Evolutionary conservation across 2,888 invertebrate species (phyloP), one percentile per base, ranked within the genome.

Genomic region (Tenthredo amoena): DNA sequence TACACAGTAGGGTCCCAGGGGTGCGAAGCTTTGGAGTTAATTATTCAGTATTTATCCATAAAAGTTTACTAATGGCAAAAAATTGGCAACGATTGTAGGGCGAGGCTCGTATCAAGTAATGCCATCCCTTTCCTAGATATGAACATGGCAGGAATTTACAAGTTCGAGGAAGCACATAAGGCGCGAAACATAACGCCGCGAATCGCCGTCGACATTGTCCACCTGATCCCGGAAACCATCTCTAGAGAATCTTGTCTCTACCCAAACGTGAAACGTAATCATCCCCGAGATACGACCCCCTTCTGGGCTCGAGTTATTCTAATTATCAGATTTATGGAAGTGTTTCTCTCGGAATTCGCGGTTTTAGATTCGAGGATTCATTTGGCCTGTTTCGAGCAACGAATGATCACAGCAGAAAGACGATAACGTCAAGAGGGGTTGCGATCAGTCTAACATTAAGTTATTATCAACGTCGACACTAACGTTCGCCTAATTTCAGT

Each of bases 321-420:
- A 92, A 92, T 92, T 91, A 91, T 91, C 90, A 89, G 87, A 88
- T 77, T 18, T 21, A 43, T n/a, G 10, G 12, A 21, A 31, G 26
- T 10, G 43, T 43, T 74, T 74, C 43, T 5, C 12, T 43, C 15
- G n/a, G 21, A 43, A 12, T 18, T 43, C 74, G 9, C 15, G 21
- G 43, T 43, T n/a, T 43, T n/a, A 12, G 15, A 34, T 68, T 31
- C 7, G 1, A 71, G 21, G 15, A 74, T 74, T 43, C n/a, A 4
- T 74, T 4, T 12, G 6, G 9, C 5, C 15, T 74, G n/a, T 40
- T 40, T 40, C 37, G 18, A 68, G 31, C 0, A 34, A 34, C 34
- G 18, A 34, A 34, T 68, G 12, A 34, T 26, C 3, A 26, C 15
- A 31, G 34, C 2, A 6, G 34, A 1, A 18, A 34, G 26, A 62